phyloP scores from a whole-genome alignment of 2,113 vertebrate species.

The Pavo muticus region DNA sequence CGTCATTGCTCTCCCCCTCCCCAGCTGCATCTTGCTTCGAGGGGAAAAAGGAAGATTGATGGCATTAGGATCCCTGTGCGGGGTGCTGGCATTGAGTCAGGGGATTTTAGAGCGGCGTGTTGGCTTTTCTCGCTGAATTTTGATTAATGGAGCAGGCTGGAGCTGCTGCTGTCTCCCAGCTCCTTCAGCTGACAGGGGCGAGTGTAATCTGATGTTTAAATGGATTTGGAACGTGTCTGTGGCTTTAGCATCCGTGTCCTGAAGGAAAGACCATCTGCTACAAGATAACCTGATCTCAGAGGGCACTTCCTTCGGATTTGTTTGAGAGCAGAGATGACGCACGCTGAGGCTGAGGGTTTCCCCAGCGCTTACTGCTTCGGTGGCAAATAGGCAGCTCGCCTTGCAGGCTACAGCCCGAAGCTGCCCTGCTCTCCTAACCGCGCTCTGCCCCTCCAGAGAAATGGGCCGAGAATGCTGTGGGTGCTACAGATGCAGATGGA shows the following conservation, averaged over 20 bases:
- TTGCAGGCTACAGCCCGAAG: not conserved
- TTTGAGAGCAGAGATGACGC: not conserved
- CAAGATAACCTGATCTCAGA: conserved; percentile 5
- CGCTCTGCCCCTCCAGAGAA: not conserved
- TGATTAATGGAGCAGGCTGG: conserved; percentile 68
- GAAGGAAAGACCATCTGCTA: conserved; percentile 63
- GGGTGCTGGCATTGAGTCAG: conserved; percentile 29
- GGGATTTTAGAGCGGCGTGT: conserved; percentile 22
- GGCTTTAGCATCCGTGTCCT: conserved; percentile 56
- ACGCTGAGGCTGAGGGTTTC: not conserved
- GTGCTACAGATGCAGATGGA: not conserved
- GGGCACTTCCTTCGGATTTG: not conserved
- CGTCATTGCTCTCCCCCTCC: not conserved
- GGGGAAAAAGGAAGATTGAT: conserved; percentile 15
- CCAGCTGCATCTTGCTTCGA: not conserved
- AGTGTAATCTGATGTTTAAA: conserved; percentile 53
- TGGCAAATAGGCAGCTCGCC: not conserved
- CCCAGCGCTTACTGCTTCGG: not conserved
- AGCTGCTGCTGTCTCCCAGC: conserved; percentile 54
- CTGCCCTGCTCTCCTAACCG: not conserved
- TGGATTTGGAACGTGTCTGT: conserved; percentile 50
- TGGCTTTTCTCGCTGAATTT: conserved; percentile 64
- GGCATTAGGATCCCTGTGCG: not conserved
- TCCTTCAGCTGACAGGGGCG: conserved; percentile 51
- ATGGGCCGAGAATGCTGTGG: not conserved